Conservation (phyloP, 1,140 invertebrate species). For the Trachelipus rathkii region DNA sequence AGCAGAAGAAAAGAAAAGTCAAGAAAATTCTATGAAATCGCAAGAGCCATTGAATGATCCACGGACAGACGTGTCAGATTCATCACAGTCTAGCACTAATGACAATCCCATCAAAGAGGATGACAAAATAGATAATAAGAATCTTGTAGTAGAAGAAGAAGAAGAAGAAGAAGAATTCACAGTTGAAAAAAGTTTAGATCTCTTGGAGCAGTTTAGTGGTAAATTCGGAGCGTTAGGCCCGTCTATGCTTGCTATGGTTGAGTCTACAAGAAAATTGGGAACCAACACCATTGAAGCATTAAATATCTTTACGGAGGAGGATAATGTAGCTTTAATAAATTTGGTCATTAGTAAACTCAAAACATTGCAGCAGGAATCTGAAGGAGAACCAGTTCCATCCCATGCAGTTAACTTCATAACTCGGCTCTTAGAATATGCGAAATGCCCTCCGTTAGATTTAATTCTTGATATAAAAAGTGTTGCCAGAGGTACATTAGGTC, state of each 20-base stretch:
- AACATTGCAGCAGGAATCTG: background rate
- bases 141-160: background rate
- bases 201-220: background rate
- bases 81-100: too few relatives aligned
- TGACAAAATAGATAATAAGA: too few relatives aligned
- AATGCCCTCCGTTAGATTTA: background rate
- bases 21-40: background rate
- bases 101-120: too few relatives aligned
- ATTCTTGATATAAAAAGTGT: background rate
- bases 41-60: background rate
- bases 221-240: background rate
- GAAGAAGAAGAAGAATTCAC: background rate
- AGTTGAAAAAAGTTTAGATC: background rate
- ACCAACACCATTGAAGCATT: background rate
- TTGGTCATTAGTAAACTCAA: background rate
- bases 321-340: background rate
- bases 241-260: background rate
- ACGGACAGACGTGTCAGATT: background rate
- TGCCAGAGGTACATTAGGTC: background rate
- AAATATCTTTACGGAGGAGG: background rate
- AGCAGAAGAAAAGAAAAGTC: background rate
- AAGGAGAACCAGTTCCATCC: background rate
- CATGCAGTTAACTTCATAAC: background rate
- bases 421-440: background rate
- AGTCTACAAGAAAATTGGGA: background rate